A percentile compares a stretch with the other conserved stretches of the same genome.
Conservation (phyloP, 2,888 invertebrate species). For the Catocala sponsa region DNA sequence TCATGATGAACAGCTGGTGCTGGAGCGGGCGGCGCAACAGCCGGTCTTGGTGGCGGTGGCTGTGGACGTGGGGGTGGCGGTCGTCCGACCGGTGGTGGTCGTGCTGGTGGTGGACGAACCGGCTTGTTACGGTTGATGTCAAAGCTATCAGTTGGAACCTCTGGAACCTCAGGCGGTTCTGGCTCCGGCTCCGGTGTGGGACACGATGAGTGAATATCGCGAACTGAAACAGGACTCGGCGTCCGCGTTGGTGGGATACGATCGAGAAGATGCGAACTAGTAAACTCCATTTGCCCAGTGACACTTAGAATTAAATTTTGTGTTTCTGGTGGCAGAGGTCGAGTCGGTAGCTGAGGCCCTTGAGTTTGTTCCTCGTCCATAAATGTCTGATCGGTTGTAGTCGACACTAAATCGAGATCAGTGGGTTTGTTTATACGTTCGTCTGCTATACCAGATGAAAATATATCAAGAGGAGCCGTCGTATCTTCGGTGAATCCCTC, state of each 20-base stretch:
- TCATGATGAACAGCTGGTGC: conserved; percentile 65
- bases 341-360: conserved; percentile 78
- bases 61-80: conserved; percentile 82
- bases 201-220: conserved; percentile 94
- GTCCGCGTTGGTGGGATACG: conserved; percentile 95
- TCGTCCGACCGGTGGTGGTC: conserved; percentile 66
- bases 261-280: conserved; percentile 94
- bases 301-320: conserved; percentile 95
- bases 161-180: conserved; percentile 37
- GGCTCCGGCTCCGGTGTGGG: conserved; percentile 91
- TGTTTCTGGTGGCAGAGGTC: conserved; percentile 92
- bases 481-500: conserved; percentile 57
- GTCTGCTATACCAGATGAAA: conserved; percentile 56
- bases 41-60: conserved; percentile 79
- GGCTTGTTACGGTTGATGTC: conserved; percentile 81
- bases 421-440: conserved; percentile 73
- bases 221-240: conserved; percentile 95
- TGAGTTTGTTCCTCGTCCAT: conserved; percentile 52
- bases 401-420: conserved; percentile 73
- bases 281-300: conserved; percentile 96
- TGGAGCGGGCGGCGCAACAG: conserved; percentile 32
- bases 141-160: conserved; percentile 60
- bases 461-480: conserved; percentile 54
- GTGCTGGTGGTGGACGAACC: conserved; percentile 66
- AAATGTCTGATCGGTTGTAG: conserved; percentile 63